Evolutionary conservation across 2,797 vertebrate species (phyloP), one percentile per base, ranked within the genome.

Genomic region (Pipistrellus pipistrellus): DNA sequence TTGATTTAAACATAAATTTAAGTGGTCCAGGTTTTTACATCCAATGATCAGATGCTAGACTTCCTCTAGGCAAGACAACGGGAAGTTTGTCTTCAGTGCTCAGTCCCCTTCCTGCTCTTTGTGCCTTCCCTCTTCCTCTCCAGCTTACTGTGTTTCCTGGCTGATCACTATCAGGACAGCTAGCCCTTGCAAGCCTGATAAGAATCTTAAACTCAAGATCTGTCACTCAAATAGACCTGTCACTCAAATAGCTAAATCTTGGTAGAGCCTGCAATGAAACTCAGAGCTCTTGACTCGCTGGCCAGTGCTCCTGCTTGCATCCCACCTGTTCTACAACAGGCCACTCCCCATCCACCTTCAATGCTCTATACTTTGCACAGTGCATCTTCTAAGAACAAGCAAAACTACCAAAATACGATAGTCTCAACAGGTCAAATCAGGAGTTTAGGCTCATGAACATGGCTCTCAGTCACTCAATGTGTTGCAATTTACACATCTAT

Each of bases 1-100:
- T 87, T 77, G 35, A 95, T 32, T 32, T 95, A 84, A 75, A 72
- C 15, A 30, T 88, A 75, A 38, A 84, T 62, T 48, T 92, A 30
- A 77, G 78, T 68, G 83, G 90, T 75, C 14, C 69, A 80, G 0
- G 2, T 68, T 27, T 93, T 35, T 87, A 2, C 83, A 78, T 30
- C 3, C 8, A 91, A 30, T 85, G 46, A 82, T 93, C 57, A 90
- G 38, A 66, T 55, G 38, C 4, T 68, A 69, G 12, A 38, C n/a
- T 83, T 73, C 10, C 0, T 53, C 7, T 17, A 48, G 23, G 13
- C 12, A 25, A 30, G 9, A n/a, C 3, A 3, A 8, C 14, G 0
- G 23, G 57, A 41, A 64, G 8, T 44, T 69, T 55, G 41, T 53
- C 38, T 11, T 66, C 4, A 2, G 27, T 4, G 10, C 8, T 17